These are phyloP conservation scores for Parauchenoglanis punctatus DNA, from an alignment of 2,797 vertebrate species.

Conservation along the genomic window DNA sequence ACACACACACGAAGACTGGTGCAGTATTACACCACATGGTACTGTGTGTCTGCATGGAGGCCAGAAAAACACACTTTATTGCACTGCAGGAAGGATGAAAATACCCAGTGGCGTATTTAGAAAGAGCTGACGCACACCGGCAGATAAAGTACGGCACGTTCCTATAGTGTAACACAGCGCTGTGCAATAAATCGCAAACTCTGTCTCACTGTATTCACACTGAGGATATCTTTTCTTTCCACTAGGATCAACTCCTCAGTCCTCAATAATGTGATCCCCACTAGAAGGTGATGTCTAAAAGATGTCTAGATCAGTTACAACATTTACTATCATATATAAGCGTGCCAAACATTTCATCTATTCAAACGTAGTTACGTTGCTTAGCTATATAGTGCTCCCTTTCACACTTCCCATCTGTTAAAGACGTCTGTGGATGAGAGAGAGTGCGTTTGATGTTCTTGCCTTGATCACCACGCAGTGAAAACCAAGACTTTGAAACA, in stretches of 20 bases:
- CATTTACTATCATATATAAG: background rate
- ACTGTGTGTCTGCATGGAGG: conserved; percentile 25
- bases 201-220: background rate
- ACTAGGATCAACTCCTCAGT: background rate
- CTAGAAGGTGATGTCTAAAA: background rate
- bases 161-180: background rate
- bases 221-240: background rate
- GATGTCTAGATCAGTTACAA: background rate
- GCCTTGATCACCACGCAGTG: conserved; percentile 22
- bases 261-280: no score
- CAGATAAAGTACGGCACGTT: background rate
- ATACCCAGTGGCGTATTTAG: conserved; percentile 27
- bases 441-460: conserved; percentile 18
- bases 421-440: background rate
- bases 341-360: background rate
- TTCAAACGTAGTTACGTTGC: background rate
- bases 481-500: conserved; percentile 60
- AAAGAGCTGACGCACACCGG: background rate
- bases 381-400: background rate
- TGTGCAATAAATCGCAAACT: background rate
- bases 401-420: conserved; percentile 3
- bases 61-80: conserved; percentile 39
- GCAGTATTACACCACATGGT: conserved; percentile 41
- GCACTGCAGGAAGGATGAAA: conserved; percentile 33
- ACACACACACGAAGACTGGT: conserved; percentile 22